Conservation (phyloP, 2,888 invertebrate genomes). For the Argynnis bischoffii region DNA sequence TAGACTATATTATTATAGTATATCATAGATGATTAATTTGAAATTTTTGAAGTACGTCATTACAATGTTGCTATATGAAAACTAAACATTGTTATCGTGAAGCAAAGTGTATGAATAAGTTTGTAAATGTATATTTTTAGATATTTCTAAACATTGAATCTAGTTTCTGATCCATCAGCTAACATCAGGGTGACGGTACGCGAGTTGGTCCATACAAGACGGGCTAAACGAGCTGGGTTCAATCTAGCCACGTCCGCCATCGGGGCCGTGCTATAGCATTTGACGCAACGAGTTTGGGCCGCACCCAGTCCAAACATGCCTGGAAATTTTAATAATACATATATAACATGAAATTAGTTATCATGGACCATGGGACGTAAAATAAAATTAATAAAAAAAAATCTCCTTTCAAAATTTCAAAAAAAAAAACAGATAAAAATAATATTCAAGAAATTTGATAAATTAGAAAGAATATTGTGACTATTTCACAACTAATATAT, state of each 20-base stretch:
- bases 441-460: no score
- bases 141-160: slow-evolving; percentile 65
- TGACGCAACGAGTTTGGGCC: slow-evolving; percentile 97
- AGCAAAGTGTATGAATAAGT: not conserved
- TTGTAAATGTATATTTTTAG: not conserved
- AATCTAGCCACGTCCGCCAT: slow-evolving; percentile 93
- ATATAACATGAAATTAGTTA: not conserved
- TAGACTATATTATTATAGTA: no score
- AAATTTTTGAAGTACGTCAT: no score
- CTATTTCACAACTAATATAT: no score
- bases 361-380: not conserved
- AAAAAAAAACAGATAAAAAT: no score
- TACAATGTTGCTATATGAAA: not conserved
- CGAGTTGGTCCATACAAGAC: slow-evolving; percentile 97
- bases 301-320: slow-evolving; percentile 99
- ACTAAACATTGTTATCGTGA: not conserved
- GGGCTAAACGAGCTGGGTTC: slow-evolving; percentile 94
- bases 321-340: slow-evolving; percentile 45
- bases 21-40: no score
- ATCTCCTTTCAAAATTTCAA: no score
- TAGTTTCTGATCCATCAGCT: slow-evolving; percentile 95
- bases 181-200: slow-evolving; percentile 96
- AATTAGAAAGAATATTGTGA: no score
- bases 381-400: no score
- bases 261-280: slow-evolving; percentile 96